phyloP scores from a whole-genome alignment of 2,113 vertebrate species.

The Morphnarchus princeps region DNA sequence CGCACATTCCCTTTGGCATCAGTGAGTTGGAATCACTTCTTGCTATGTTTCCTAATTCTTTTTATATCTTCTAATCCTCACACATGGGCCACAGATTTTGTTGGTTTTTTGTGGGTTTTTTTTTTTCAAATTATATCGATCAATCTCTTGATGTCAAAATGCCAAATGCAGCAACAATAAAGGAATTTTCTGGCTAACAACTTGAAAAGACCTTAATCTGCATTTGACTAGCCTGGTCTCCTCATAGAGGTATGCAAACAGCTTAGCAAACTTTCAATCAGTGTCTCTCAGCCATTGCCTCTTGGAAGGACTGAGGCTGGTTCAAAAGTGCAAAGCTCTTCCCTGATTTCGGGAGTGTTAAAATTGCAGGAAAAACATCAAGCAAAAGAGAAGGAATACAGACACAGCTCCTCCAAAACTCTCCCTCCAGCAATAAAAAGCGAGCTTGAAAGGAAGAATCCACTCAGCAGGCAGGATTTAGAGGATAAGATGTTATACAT shows the following conservation, averaged over 20 bases:
- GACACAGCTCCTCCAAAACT: not conserved
- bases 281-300: not conserved
- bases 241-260: not conserved
- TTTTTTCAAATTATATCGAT: not conserved
- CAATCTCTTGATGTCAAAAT: not conserved
- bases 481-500: constrained; percentile 12
- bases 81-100: not conserved
- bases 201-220: not conserved
- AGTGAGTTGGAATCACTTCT: not conserved
- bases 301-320: not conserved
- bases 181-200: not conserved
- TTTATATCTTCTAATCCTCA: not conserved
- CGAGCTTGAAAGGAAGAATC: not conserved
- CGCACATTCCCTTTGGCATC: not conserved
- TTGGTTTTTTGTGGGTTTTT: no score
- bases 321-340: constrained; percentile 5
- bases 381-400: not conserved
- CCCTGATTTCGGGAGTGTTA: not conserved
- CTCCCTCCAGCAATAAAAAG: not conserved
- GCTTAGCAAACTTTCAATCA: not conserved
- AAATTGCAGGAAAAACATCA: not conserved
- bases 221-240: not conserved
- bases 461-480: constrained; percentile 13
- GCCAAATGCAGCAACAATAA: not conserved
- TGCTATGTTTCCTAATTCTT: not conserved